Percentiles rank a stretch among this genome's conserved stretches.
Conservation (phyloP, 2,888 invertebrate genomes). For the Hybos culiciformis region DNA sequence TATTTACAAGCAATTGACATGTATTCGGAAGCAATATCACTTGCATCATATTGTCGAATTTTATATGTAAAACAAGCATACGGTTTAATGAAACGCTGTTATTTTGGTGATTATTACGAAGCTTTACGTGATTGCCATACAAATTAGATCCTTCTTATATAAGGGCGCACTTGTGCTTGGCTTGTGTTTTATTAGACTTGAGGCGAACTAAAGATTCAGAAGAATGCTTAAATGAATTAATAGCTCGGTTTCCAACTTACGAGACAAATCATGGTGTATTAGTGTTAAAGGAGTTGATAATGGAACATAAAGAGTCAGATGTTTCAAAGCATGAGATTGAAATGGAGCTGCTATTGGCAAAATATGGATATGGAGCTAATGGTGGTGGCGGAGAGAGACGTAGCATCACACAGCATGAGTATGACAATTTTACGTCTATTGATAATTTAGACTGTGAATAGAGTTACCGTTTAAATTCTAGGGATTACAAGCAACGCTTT, state of each 20-base stretch:
- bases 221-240: constrained; percentile 56
- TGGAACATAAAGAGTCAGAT: constrained; percentile 22
- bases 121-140: constrained; percentile 81
- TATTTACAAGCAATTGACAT: too few relatives aligned
- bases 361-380: too few relatives aligned
- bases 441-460: constrained; percentile 24
- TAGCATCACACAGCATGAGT: too few relatives aligned
- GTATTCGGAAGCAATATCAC: too few relatives aligned
- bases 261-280: constrained; percentile 50
- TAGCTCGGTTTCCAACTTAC: constrained; percentile 59
- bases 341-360: too few relatives aligned
- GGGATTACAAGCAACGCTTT: constrained; percentile 71
- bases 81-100: constrained; percentile 66
- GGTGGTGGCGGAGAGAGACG: too few relatives aligned
- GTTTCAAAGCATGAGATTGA: too few relatives aligned
- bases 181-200: constrained; percentile 63
- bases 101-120: constrained; percentile 87
- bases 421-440: too few relatives aligned
- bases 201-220: constrained; percentile 58
- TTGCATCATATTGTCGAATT: too few relatives aligned
- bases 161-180: constrained; percentile 56
- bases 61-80: too few relatives aligned
- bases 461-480: constrained; percentile 43
- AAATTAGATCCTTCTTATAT: constrained; percentile 60
- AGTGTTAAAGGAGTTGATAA: constrained; percentile 48